These are phyloP conservation scores for Saccostrea glomerata DNA, from an alignment of 1,140 invertebrate genomes.

Conservation along the genomic window DNA sequence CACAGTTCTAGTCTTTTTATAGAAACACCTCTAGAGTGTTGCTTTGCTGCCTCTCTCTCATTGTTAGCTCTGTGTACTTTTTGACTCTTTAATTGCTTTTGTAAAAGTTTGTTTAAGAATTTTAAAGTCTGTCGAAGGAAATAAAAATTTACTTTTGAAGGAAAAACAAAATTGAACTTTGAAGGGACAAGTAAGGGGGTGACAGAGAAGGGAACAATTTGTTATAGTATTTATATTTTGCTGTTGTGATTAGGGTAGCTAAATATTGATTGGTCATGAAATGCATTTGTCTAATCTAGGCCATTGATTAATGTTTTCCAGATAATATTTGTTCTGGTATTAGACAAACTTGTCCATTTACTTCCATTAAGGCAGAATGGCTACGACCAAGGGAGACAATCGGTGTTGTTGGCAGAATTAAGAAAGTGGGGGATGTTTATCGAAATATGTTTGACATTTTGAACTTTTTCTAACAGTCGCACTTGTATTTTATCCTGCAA, in stretches of 20 bases:
- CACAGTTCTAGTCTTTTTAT: neutral
- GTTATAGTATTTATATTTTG: conserved; percentile 18
- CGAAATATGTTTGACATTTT: conserved; percentile 4
- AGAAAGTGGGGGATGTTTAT: conserved; percentile 15
- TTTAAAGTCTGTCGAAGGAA: neutral
- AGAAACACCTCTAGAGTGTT: neutral
- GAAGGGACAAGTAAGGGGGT: neutral
- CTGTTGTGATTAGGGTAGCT: conserved; percentile 8
- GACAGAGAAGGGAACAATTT: neutral
- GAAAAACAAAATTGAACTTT: conserved; percentile 6
- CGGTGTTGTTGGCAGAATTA: conserved; percentile 1
- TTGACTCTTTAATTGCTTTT: neutral
- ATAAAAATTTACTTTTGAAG: neutral
- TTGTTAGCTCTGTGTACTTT: neutral
- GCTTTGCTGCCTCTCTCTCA: neutral
- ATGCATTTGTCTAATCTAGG: conserved; percentile 36
- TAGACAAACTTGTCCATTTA: conserved; percentile 30
- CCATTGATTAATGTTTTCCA: conserved; percentile 36
- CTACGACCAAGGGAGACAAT: conserved; percentile 12
- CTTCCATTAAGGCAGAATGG: conserved; percentile 15
- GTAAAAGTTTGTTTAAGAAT: conserved; percentile 10
- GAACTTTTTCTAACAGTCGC: neutral
- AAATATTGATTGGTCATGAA: conserved; percentile 17
- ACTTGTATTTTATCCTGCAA: conserved; percentile 5
- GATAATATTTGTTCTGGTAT: conserved; percentile 22